Conservation (phyloP, 2,797 vertebrate species). For the Liasis olivaceus region DNA sequence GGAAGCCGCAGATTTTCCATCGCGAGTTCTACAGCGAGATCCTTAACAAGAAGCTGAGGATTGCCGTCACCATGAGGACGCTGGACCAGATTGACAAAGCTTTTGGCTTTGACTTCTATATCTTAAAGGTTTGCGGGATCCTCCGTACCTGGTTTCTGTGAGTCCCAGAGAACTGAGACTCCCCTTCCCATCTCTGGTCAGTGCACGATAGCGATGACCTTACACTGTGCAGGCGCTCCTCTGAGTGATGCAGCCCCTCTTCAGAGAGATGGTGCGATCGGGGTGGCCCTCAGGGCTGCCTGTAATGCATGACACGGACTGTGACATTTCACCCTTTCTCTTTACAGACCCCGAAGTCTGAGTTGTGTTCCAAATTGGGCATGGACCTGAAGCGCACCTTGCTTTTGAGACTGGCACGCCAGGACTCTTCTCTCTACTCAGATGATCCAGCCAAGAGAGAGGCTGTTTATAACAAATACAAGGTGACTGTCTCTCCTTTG, state of each 20-base stretch:
- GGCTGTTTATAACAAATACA: conserved; percentile 85
- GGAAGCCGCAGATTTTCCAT: conserved; percentile 90
- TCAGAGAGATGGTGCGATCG: not conserved
- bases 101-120: conserved; percentile 93
- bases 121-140: conserved; percentile 80
- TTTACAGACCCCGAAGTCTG: conserved; percentile 83
- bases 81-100: conserved; percentile 88
- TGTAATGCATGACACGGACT: not conserved
- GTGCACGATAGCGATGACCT: not conserved
- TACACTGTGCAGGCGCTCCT: not conserved
- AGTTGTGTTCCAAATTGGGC: conserved; percentile 92
- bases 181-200: not conserved
- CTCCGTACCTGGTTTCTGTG: not conserved
- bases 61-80: conserved; percentile 85
- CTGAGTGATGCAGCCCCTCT: not conserved
- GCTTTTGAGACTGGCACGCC: conserved; percentile 85
- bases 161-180: not conserved
- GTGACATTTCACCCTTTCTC: not conserved
- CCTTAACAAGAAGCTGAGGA: conserved; percentile 84
- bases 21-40: conserved; percentile 94
- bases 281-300: not conserved
- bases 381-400: conserved; percentile 94
- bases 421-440: conserved; percentile 81
- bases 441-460: conserved; percentile 77
- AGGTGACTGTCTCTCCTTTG: conserved; percentile 70